Evolutionary conservation across 2,888 invertebrate genomes (phyloP), one percentile per base, ranked within the genome.

Genomic region (Agrochola litura): DNA sequence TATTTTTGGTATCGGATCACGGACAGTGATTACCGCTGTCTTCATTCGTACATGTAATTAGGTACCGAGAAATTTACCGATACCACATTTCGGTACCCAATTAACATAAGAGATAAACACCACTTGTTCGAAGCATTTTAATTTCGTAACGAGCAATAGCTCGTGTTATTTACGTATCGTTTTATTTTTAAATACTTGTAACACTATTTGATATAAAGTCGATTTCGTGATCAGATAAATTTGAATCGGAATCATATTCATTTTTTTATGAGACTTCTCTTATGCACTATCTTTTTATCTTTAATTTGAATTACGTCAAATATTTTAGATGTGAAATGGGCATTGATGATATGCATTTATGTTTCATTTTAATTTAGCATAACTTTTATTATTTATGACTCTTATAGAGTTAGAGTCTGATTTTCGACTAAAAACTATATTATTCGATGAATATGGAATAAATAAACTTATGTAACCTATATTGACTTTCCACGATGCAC

Each of bases 51-150:
- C 83, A 49, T 68, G 84, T 89, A 91, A 91, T 91, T 90, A 87
- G 86, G 87, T 87, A 87, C 84, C 77, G 77, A 83, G 83, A 88
- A 68, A 88, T 88, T 86, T 87, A 87, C 88, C 78, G 89, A 89
- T 89, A 89, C 91, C 88, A 85, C 84, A 88, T 89, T 89, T 92
- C 79, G 89, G 89, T 87, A 87, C 77, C 88, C 89, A 91, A 91
- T 92, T 92, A 91, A 89, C 88, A 89, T 90, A 85, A 81, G 81
- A 89, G 86, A 89, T 89, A 90, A 90, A 89, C 89, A 89, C 83
- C 82, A 89, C 84, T 82, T 83, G 83, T 86, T 85, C 77, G 71
- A 81, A 77, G 70, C 66, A 80, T 76, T 90, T 89, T 86, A 87
- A 89, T 90, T 88, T 87, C 78, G 86, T 87, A 87, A 87, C 84